These are phyloP conservation scores for Smithornis capensis DNA, from an alignment of 2,113 vertebrate genomes.

Conservation along the genomic window DNA sequence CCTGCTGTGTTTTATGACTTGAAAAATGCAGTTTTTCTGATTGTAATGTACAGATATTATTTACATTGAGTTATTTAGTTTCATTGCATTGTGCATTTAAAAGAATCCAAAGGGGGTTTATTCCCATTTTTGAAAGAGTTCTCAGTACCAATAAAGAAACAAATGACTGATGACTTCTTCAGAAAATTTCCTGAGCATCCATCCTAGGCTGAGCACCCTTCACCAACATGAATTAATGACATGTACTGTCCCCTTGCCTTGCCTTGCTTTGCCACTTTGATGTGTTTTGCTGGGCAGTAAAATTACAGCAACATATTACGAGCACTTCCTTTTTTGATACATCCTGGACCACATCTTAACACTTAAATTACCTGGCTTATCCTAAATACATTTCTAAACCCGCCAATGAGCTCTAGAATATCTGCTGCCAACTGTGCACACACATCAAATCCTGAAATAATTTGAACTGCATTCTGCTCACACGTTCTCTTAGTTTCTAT, in stretches of 20 bases:
- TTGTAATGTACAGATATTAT: slow-evolving; percentile 5
- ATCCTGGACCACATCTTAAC: background rate
- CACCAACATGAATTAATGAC: background rate
- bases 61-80: slow-evolving; percentile 17
- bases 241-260: background rate
- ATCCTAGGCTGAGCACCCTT: background rate
- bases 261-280: background rate
- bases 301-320: background rate
- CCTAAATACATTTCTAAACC: background rate
- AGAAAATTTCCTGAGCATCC: background rate
- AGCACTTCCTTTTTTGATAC: background rate
- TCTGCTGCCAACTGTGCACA: background rate
- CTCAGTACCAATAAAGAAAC: background rate
- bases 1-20: slow-evolving; percentile 25
- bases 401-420: background rate
- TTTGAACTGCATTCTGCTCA: background rate
- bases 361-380: background rate
- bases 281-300: background rate
- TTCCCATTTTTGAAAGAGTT: background rate
- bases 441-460: background rate
- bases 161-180: background rate
- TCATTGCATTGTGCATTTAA: background rate
- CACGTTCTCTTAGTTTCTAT: background rate
- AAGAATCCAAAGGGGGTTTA: background rate
- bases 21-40: slow-evolving; percentile 1